These are phyloP conservation scores for Drosophila sulfurigaster DNA, from an alignment of 1,140 invertebrate genomes.

Conservation along the genomic window DNA sequence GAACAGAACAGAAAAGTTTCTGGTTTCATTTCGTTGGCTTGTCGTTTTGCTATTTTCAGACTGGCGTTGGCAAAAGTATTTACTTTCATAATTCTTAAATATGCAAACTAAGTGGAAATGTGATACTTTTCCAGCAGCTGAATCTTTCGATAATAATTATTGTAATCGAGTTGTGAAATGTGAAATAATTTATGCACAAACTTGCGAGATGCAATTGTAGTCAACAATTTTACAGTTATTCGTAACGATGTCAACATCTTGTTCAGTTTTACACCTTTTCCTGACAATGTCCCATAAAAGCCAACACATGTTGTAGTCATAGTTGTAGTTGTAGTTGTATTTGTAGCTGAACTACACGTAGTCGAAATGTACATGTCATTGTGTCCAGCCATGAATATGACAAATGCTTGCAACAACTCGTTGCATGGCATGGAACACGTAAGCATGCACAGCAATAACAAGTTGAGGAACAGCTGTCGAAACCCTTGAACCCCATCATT, in stretches of 20 bases:
- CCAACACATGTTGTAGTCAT: slow-evolving; percentile 10
- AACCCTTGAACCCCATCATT: slow-evolving; percentile 21
- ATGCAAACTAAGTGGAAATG: slow-evolving; percentile 15
- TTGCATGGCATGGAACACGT: slow-evolving; percentile 20
- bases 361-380: not conserved
- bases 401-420: slow-evolving; percentile 9
- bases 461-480: slow-evolving; percentile 19
- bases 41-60: slow-evolving; percentile 45
- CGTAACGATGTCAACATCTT: not conserved
- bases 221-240: slow-evolving; percentile 1
- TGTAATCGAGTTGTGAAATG: not conserved
- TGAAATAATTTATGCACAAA: slow-evolving; percentile 1
- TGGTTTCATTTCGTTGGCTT: slow-evolving; percentile 12
- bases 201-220: not conserved
- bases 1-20: slow-evolving; percentile 6
- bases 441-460: slow-evolving; percentile 17
- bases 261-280: not conserved
- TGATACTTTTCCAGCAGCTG: not conserved
- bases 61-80: slow-evolving; percentile 16
- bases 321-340: not conserved
- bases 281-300: slow-evolving; percentile 5
- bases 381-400: slow-evolving; percentile 19
- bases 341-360: slow-evolving; percentile 1
- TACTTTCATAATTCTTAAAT: not conserved
- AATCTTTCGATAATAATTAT: not conserved